Evolutionary conservation across 1,140 invertebrate genomes (phyloP).

Genomic region (Lethrus apterus): DNA sequence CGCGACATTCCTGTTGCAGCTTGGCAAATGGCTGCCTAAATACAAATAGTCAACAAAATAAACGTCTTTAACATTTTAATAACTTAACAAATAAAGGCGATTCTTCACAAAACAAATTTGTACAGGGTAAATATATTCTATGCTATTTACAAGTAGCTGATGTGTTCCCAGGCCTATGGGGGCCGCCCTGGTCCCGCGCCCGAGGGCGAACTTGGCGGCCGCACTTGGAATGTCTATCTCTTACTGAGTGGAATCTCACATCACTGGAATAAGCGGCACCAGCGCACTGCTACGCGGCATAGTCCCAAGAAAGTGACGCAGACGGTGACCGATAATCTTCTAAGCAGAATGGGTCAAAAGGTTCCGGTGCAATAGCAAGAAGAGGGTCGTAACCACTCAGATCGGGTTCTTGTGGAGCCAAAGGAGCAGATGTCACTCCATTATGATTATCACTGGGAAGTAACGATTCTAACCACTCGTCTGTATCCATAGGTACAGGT

Average conservation of each 20-base stretch:
- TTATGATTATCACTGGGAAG: conserved; percentile 42
- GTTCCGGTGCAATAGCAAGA: conserved; percentile 53
- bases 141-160: conserved; percentile 16
- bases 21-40: conserved; percentile 25
- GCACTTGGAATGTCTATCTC: conserved; percentile 39
- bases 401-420: conserved; percentile 37
- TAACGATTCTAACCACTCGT: conserved; percentile 65
- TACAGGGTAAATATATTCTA: conserved; percentile 21
- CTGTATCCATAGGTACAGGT: conserved; percentile 59
- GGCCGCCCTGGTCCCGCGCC: conserved; percentile 39
- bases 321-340: conserved; percentile 57
- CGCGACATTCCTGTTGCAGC: conserved; percentile 27
- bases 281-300: conserved; percentile 46
- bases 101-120: conserved; percentile 27
- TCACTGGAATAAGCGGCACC: conserved; percentile 35
- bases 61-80: conserved; percentile 30
- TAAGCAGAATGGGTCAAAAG: conserved; percentile 64
- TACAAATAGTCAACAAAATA: conserved; percentile 35
- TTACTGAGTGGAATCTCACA: conserved; percentile 34
- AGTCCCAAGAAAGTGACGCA: conserved; percentile 52
- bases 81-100: conserved; percentile 30
- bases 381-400: conserved; percentile 54
- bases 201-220: conserved; percentile 33
- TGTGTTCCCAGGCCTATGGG: conserved; percentile 32
- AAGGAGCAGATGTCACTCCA: conserved; percentile 23